Evolutionary conservation across 2,113 vertebrate genomes (phyloP).

Genomic region (Lates calcarifer): DNA sequence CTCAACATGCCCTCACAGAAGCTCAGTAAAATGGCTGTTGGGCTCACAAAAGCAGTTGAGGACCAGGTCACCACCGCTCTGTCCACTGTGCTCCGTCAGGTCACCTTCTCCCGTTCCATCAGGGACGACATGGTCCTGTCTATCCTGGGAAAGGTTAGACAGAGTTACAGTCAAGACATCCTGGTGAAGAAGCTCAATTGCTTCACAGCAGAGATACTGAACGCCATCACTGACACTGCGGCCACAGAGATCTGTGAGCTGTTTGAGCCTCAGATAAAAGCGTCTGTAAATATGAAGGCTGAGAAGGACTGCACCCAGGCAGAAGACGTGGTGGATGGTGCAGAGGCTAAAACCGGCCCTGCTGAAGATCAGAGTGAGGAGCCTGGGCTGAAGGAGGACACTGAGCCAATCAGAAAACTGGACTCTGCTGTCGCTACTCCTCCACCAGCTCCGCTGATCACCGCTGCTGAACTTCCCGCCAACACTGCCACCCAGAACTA

Average conservation of each 20-base stretch:
- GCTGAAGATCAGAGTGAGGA: too few relatives aligned
- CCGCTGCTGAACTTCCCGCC: too few relatives aligned
- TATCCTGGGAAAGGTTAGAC: neutral
- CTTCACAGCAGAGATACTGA: neutral
- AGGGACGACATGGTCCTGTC: neutral
- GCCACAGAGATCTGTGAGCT: constrained; percentile 54
- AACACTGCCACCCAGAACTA: too few relatives aligned
- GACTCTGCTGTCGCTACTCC: too few relatives aligned
- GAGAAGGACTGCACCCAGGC: too few relatives aligned
- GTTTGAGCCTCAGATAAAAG: neutral
- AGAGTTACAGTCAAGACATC: neutral
- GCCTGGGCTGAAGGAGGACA: too few relatives aligned
- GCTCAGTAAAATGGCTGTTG: neutral
- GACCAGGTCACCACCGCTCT: neutral
- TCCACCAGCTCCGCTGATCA: too few relatives aligned
- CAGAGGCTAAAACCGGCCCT: too few relatives aligned
- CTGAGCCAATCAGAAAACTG: too few relatives aligned
- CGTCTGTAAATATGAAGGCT: too few relatives aligned
- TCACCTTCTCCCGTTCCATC: neutral
- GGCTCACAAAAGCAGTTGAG: neutral
- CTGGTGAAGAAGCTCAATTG: neutral
- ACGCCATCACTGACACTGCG: too few relatives aligned
- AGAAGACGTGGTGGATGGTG: too few relatives aligned
- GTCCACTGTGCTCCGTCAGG: neutral
- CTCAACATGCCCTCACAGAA: neutral